Evolutionary conservation across 2,888 invertebrate species (phyloP).

Genomic region (Chalcis sispes): DNA sequence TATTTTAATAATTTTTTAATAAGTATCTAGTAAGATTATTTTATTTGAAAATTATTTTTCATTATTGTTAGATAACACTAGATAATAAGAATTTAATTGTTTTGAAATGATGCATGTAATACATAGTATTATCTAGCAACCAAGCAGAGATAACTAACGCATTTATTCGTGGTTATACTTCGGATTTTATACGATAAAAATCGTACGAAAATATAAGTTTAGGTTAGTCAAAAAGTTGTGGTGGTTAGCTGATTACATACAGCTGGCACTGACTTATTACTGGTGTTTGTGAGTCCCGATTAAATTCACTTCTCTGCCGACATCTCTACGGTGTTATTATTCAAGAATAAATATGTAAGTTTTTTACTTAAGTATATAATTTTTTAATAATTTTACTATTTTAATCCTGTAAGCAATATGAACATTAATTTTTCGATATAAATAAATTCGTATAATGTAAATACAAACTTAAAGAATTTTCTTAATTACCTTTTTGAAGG

Average conservation of each 20-base stretch:
- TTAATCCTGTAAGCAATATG: too few species aligned
- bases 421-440: too few species aligned
- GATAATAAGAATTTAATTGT: too few species aligned
- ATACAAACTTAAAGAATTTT: neutral
- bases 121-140: conserved; percentile 11
- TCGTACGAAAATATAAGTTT: neutral
- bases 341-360: conserved; percentile 10
- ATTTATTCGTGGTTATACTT: too few species aligned
- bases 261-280: neutral
- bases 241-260: conserved; percentile 21
- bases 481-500: conserved; percentile 4
- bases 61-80: too few species aligned
- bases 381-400: too few species aligned
- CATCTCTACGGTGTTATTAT: neutral
- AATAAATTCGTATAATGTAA: too few species aligned
- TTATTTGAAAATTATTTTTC: too few species aligned
- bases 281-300: neutral
- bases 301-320: neutral
- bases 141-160: too few species aligned
- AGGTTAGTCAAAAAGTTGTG: conserved; percentile 7
- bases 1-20: too few species aligned
- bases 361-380: neutral
- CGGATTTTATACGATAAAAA: conserved; percentile 15
- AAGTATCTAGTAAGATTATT: too few species aligned
- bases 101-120: conserved; percentile 1